Conservation (phyloP, 2,113 vertebrate genomes). For the Rhegmatorhina hoffmannsi region DNA sequence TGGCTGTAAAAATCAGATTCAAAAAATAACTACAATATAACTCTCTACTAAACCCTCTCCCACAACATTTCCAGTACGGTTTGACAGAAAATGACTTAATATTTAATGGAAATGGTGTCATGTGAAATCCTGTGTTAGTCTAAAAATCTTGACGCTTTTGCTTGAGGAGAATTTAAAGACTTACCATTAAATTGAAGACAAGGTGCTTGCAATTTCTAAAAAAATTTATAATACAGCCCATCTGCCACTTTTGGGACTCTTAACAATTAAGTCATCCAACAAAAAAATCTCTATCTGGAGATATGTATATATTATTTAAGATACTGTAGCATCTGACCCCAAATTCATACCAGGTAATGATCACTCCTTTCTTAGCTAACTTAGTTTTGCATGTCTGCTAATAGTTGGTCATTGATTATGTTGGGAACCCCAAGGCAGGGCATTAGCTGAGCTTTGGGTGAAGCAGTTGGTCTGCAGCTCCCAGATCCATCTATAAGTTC, state of each 20-base stretch:
- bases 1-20: neutral
- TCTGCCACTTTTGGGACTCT: neutral
- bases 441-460: neutral
- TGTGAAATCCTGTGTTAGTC: neutral
- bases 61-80: neutral
- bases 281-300: neutral
- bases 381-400: neutral
- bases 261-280: neutral
- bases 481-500: neutral
- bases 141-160: neutral
- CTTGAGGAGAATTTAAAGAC: neutral
- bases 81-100: neutral
- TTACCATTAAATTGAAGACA: neutral
- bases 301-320: neutral
- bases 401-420: neutral
- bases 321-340: neutral
- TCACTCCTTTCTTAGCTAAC: neutral
- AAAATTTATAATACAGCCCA: neutral
- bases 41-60: neutral
- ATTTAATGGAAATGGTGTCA: neutral
- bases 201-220: neutral
- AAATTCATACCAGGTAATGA: accelerated
- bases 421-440: neutral
- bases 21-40: neutral
- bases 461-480: neutral